A percentile compares a stretch with the other conserved stretches of the same genome.
phyloP scores from a whole-genome alignment of 2,888 invertebrate species.

The Mamestra brassicae region DNA sequence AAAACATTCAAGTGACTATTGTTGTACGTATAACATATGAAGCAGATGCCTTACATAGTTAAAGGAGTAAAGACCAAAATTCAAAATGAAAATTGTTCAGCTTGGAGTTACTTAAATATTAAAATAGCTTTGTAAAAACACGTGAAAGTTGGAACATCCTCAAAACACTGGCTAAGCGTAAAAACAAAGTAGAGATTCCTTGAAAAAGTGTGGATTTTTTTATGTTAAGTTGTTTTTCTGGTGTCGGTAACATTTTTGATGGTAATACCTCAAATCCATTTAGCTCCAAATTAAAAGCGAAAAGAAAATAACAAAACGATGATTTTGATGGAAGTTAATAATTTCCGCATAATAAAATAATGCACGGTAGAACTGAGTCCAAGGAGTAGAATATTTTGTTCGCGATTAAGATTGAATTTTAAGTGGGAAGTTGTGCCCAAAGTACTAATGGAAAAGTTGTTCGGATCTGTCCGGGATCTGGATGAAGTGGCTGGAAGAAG shows the following conservation, averaged over 20 bases:
- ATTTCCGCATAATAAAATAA: conserved; percentile 76
- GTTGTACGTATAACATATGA: conserved; percentile 17
- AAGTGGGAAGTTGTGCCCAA: conserved; percentile 80
- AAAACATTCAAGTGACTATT: conserved; percentile 19
- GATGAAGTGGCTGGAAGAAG: conserved; percentile 74
- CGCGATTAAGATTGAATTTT: conserved; percentile 81
- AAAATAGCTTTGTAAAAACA: conserved; percentile 39
- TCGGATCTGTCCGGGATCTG: conserved; percentile 74
- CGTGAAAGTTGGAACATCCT: conserved; percentile 30
- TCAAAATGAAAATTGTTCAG: conserved; percentile 44
- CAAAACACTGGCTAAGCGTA: conserved; percentile 18
- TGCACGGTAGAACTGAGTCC: conserved; percentile 68
- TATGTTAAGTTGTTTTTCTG: conserved; percentile 32
- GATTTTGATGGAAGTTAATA: conserved; percentile 72
- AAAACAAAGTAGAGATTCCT: conserved; percentile 29
- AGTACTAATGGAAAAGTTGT: conserved; percentile 84
- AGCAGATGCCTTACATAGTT: not conserved
- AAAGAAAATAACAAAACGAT: conserved; percentile 63
- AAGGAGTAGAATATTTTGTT: conserved; percentile 79
- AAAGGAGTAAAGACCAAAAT: conserved; percentile 13
- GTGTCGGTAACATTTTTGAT: conserved; percentile 23
- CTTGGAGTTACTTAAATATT: conserved; percentile 50
- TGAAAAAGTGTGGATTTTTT: conserved; percentile 15
- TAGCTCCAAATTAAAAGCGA: conserved; percentile 49
- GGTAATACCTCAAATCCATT: conserved; percentile 49